These are phyloP conservation scores for Tipula vernalis DNA, from an alignment of 2,888 invertebrate genomes.

Conservation along the genomic window DNA sequence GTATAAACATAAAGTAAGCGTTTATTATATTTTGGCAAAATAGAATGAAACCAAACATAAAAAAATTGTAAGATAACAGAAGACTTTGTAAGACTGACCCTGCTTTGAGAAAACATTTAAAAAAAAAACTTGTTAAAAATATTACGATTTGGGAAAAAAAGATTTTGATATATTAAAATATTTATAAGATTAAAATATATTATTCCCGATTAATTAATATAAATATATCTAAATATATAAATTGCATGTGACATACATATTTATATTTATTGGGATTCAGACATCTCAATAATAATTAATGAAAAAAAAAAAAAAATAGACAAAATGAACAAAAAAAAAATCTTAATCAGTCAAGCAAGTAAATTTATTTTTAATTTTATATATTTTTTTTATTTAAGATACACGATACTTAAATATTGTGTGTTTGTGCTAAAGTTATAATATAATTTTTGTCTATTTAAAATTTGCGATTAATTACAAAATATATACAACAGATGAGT, in stretches of 20 bases:
- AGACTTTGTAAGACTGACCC: constrained; percentile 18
- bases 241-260: not conserved
- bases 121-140: not conserved
- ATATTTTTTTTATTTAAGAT: not conserved
- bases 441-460: not conserved
- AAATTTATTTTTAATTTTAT: not conserved
- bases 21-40: not conserved
- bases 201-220: not conserved
- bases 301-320: not conserved
- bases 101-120: constrained; percentile 15
- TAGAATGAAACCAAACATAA: not conserved
- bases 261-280: not conserved
- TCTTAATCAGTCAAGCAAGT: not conserved
- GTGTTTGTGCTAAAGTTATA: not conserved
- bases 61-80: constrained; percentile 11
- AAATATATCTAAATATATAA: not conserved
- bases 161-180: not conserved
- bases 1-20: not conserved
- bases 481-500: not conserved
- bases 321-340: not conserved
- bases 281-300: not conserved
- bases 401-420: not conserved
- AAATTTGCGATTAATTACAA: not conserved
- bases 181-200: not conserved
- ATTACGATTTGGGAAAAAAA: constrained; percentile 10